These are phyloP conservation scores for Rhinopomastus cyanomelas DNA, from an alignment of 2,113 vertebrate genomes.

Conservation along the genomic window DNA sequence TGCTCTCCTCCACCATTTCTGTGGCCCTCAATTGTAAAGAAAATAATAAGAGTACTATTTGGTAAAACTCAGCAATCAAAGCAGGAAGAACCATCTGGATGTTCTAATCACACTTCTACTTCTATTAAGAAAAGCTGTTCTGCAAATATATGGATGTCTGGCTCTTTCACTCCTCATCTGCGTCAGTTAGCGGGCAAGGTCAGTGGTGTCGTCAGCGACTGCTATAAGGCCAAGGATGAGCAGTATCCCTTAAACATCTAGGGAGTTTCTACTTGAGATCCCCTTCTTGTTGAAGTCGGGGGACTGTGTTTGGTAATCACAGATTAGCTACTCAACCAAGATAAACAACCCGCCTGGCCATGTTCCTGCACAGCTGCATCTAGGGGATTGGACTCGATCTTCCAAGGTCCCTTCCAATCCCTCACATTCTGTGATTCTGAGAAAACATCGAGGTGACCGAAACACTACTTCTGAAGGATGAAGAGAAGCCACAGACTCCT, in stretches of 20 bases:
- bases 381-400: too few relatives aligned
- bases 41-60: background rate
- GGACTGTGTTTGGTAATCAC: background rate
- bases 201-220: background rate
- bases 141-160: background rate
- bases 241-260: background rate
- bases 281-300: background rate
- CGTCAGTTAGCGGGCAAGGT: background rate
- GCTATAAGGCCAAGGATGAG: background rate
- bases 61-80: background rate
- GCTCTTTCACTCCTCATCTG: background rate
- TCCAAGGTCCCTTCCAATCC: too few relatives aligned
- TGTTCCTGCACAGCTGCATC: too few relatives aligned
- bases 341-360: background rate
- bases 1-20: too few relatives aligned
- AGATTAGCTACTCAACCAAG: background rate
- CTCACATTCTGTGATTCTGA: too few relatives aligned
- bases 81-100: background rate
- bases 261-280: background rate
- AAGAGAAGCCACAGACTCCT: background rate
- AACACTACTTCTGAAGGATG: rapidly evolving
- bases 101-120: background rate
- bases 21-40: background rate
- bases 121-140: background rate
- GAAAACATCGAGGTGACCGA: background rate